phyloP scores from a whole-genome alignment of 2,797 vertebrate species.

The Megalops cyprinoides region DNA sequence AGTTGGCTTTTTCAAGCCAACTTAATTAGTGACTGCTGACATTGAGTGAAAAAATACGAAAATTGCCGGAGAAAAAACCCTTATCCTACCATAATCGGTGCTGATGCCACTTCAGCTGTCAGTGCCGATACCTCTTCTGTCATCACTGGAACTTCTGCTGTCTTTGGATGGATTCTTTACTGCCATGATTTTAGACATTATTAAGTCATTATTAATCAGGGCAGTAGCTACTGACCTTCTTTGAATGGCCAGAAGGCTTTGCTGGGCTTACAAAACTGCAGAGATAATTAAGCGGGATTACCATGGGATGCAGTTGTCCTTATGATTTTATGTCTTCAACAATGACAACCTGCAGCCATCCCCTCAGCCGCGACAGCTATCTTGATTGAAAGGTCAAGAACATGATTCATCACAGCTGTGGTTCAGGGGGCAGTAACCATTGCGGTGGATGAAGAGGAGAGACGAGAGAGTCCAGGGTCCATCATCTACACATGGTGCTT shows the following conservation, averaged over 20 bases:
- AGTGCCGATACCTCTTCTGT: neutral
- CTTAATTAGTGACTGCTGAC: no score
- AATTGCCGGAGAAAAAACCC: no score
- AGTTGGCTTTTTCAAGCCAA: no score
- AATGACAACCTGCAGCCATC: neutral
- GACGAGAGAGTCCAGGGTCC: neutral
- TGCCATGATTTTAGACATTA: neutral
- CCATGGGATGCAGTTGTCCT: neutral
- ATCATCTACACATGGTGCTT: neutral
- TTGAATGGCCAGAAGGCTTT: no score
- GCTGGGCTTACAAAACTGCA: neutral
- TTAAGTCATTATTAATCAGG: no score
- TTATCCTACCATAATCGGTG: neutral
- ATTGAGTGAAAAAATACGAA: no score
- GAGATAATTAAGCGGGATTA: neutral
- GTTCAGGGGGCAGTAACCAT: neutral
- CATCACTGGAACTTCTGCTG: no score
- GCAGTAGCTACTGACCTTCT: neutral
- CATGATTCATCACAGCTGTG: neutral
- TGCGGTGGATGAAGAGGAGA: neutral
- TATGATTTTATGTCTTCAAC: neutral
- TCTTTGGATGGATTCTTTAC: no score
- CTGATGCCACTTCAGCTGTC: neutral
- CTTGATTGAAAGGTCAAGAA: neutral
- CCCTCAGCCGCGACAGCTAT: neutral